These are phyloP conservation scores for Solenodon paradoxus DNA, from an alignment of 2,113 vertebrate species.

Conservation along the genomic window DNA sequence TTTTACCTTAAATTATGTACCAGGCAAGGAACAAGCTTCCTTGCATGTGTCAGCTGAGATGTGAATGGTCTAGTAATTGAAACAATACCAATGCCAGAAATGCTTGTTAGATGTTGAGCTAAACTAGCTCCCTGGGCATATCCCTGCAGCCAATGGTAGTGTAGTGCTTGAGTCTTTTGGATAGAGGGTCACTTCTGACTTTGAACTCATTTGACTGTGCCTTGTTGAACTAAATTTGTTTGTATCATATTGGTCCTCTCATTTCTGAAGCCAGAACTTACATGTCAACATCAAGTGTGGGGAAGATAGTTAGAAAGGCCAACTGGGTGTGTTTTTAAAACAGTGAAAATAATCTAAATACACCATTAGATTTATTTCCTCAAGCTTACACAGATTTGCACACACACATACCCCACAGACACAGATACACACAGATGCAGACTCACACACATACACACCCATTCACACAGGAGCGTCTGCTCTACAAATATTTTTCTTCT, in stretches of 20 bases:
- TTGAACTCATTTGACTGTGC: constrained; percentile 69
- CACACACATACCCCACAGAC: neutral
- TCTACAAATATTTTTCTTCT: neutral
- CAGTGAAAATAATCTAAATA: neutral
- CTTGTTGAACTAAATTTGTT: constrained; percentile 58
- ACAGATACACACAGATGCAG: too few relatives aligned
- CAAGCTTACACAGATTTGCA: neutral
- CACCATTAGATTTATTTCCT: neutral
- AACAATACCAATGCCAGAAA: constrained; percentile 71
- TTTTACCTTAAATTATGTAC: constrained; percentile 77
- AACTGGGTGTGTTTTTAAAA: neutral
- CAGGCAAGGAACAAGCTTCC: constrained; percentile 75
- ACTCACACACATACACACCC: neutral
- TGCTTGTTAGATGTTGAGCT: constrained; percentile 57
- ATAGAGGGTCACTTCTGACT: constrained; percentile 59
- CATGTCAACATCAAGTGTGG: neutral
- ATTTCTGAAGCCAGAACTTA: constrained; percentile 22
- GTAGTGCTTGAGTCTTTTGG: constrained; percentile 49
- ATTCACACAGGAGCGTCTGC: neutral
- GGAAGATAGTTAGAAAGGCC: neutral
- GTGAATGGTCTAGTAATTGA: constrained; percentile 78
- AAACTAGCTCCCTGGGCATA: constrained; percentile 40
- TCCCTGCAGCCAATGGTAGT: constrained; percentile 18
- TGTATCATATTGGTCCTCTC: constrained; percentile 32
- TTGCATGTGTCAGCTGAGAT: constrained; percentile 74